Evolutionary conservation across 35 echinoderm and acorn worm genomes (phyloP), one percentile per base, ranked within the genome.

Genomic region (Lytechinus variegatus): DNA sequence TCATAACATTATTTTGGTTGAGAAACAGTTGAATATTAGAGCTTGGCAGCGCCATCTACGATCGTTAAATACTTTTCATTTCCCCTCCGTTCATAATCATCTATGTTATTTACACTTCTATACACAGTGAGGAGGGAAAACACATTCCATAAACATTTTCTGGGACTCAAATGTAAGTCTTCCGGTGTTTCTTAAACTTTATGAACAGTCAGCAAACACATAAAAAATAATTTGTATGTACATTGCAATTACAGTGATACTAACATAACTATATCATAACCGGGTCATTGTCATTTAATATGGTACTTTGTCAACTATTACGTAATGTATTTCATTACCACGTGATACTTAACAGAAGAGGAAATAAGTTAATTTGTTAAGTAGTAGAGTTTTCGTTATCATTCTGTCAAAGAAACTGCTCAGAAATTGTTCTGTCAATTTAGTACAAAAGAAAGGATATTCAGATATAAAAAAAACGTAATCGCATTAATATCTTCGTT

Each of bases 201-300:
- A 79, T 16, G 4, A 79, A 79, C 66, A 79, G 6, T 79, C 66
- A 79, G 66, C 66, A n/a, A 79, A 79, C 66, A 79, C 66, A 79
- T 79, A 79, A 79, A 79, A 79, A 79, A 79, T 79, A 79, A 79
- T 79, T 79, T 79, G 66, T 79, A 79, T 79, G 66, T 79, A 79
- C 66, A 79, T 79, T 79, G 66, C 16, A 16, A 79, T n/a, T 79
- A 79, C 21, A 79, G 66, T 24, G 66, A 79, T n/a, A 79, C 66
- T 24, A 79, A 27, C 66, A 79, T 6, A 79, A 79, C 66, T 79
- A 7, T 79, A 24, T 79, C 14, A 79, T 79, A 19, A 24, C 14
- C 16, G 16, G 6, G n/a, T 79, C 66, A 16, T n/a, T 79, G 19
- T 21, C 21, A 7, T 19, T 24, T 21, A 10, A n/a, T 19, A 7